Percentiles rank a stretch among this genome's conserved stretches.
These are phyloP conservation scores for Anoplopoma fimbria DNA, from an alignment of 2,113 vertebrate species.

Conservation along the genomic window DNA sequence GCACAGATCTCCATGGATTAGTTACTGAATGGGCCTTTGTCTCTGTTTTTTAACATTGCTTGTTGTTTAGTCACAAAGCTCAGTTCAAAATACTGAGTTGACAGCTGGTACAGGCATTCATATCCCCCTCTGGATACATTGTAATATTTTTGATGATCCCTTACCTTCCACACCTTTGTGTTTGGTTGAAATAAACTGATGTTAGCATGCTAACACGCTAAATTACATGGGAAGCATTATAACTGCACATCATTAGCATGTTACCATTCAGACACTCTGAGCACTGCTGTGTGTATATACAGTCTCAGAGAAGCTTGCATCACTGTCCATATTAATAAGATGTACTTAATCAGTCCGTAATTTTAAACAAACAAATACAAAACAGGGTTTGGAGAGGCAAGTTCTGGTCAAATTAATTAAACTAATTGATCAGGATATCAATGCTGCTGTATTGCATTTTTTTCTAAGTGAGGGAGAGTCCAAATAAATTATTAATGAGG, in stretches of 20 bases:
- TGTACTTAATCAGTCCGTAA: background rate
- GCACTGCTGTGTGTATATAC: background rate
- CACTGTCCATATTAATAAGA: background rate
- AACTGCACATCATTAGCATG: background rate
- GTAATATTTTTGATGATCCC: background rate
- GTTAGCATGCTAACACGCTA: background rate
- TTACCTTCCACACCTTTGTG: background rate
- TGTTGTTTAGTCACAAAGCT: background rate
- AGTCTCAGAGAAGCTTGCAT: background rate
- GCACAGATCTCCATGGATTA: too few relatives aligned
- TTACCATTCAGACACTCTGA: background rate
- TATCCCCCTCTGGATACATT: background rate
- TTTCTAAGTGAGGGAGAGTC: background rate
- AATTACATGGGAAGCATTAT: background rate
- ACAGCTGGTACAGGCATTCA: background rate
- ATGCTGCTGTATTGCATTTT: background rate
- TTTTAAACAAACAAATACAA: background rate
- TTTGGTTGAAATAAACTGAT: background rate
- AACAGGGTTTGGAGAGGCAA: background rate
- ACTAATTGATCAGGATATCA: background rate
- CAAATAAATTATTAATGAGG: background rate
- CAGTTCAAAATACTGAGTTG: background rate
- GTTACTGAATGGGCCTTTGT: too few relatives aligned
- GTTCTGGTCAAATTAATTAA: background rate
- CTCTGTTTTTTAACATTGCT: background rate